Evolutionary conservation across 2,888 invertebrate species (phyloP), one percentile per base, ranked within the genome.

Genomic region (Cantharis rufa): DNA sequence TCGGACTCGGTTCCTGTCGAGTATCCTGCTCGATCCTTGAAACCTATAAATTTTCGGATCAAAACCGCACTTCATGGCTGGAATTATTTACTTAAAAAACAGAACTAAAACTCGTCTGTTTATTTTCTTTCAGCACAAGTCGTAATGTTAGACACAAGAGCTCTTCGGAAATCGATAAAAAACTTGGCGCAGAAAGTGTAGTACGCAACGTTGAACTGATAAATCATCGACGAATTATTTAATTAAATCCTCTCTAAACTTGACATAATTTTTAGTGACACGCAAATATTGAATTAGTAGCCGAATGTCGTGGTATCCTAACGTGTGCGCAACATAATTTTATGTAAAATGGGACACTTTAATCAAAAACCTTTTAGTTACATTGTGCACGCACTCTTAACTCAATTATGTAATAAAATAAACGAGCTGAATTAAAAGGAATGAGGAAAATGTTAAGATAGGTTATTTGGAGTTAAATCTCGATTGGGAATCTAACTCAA

Each of bases 91-190:
- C 64, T 15, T 18, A 66, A 66, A 21, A 66, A 66, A 66, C 24
- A 66, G n/a, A 66, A 15, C 21, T 66, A 66, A 66, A 66, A 66
- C 64, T 66, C 21, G 18, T 21, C 18, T 66, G 64, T 74, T 71
- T 74, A 70, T 74, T 74, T 74, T 74, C 74, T 70, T 69, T 62
- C 16, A 11, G 13, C 69, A 63, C 62, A 69, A 74, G 68, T 62
- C 69, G 62, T 72, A 72, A 72, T 73, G 73, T 69, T 69, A 73
- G 69, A 69, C 73, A 66, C 18, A 69, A 73, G 73, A 62, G 61
- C 73, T 63, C 73, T 73, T 74, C 74, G 70, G 70, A 74, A 70
- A 74, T 74, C 74, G 70, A 74, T 70, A 63, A n/a, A 70, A 28
- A 62, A 63, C 64, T 66, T 66, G 64, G 64, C 64, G 64, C 24